Evolutionary conservation across 2,888 invertebrate genomes (phyloP).

Genomic region (Synergus japonicus): DNA sequence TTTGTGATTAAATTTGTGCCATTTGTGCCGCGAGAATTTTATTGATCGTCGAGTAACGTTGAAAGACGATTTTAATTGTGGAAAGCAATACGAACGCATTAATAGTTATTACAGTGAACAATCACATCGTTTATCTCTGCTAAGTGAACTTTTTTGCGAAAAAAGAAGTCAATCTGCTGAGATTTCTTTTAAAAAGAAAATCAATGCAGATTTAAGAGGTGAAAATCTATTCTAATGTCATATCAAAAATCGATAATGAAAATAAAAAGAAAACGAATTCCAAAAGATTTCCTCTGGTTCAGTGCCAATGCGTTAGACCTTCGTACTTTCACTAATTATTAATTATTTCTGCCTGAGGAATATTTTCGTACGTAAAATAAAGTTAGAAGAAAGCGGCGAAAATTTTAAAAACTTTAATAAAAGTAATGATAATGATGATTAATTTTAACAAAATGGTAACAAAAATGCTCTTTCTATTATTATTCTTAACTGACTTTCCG

Average conservation of each 20-base stretch:
- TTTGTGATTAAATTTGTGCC: conserved; percentile 73
- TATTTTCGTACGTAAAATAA: conserved; percentile 39
- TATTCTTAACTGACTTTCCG: conserved; percentile 23
- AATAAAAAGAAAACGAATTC: conserved; percentile 18
- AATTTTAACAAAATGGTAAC: conserved; percentile 23
- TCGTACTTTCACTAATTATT: conserved; percentile 9
- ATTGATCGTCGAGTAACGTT: conserved; percentile 48
- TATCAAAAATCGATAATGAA: conserved; percentile 31
- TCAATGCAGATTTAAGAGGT: conserved; percentile 1
- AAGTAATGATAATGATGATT: conserved; percentile 24
- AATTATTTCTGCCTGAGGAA: conserved; percentile 21
- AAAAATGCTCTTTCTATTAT: conserved; percentile 21
- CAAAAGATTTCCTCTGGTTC: neutral
- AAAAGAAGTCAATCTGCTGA: neutral
- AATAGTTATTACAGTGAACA: conserved; percentile 13
- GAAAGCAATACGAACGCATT: conserved; percentile 37
- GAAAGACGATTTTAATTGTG: conserved; percentile 22
- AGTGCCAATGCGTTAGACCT: conserved; percentile 4
- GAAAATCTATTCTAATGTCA: conserved; percentile 33
- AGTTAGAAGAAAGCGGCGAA: conserved; percentile 15
- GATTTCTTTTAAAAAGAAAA: conserved; percentile 14
- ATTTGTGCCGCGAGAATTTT: conserved; percentile 65
- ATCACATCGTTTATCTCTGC: conserved; percentile 8
- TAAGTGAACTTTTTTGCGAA: conserved; percentile 15
- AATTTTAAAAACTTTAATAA: neutral